These are phyloP conservation scores for Chromobotia macracanthus DNA, from an alignment of 2,797 vertebrate species.

Conservation along the genomic window DNA sequence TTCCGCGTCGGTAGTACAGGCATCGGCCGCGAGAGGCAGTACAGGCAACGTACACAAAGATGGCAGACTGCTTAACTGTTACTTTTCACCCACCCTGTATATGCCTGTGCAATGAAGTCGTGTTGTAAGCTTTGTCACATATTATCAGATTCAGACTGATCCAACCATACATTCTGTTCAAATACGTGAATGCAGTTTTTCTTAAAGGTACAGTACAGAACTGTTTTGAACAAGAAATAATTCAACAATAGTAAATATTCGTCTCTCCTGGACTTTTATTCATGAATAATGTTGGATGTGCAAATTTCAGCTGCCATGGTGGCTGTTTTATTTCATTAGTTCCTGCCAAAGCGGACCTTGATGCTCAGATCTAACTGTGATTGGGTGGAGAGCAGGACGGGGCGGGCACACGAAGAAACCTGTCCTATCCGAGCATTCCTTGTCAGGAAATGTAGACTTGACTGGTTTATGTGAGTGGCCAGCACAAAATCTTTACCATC, in stretches of 20 bases:
- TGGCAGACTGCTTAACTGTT: too few species aligned
- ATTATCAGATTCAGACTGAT: constrained; percentile 4
- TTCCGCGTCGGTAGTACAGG: too few species aligned
- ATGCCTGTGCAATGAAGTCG: too few species aligned
- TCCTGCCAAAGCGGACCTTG: constrained; percentile 41
- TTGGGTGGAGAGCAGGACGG: constrained; percentile 1
- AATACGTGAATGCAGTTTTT: constrained; percentile 1
- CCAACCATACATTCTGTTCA: constrained; percentile 18
- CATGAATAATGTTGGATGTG: constrained; percentile 52
- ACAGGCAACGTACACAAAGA: too few species aligned
- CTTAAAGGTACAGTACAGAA: background rate
- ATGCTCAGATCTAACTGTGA: constrained; percentile 29
- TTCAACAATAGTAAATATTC: constrained; percentile 25
- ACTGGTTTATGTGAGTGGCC: constrained; percentile 43
- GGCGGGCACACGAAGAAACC: constrained; percentile 5
- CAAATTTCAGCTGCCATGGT: constrained; percentile 49
- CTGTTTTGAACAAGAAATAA: constrained; percentile 13
- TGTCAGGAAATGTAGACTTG: constrained; percentile 39
- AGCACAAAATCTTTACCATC: constrained; percentile 52
- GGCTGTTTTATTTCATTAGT: constrained; percentile 54
- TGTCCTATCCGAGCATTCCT: constrained; percentile 30
- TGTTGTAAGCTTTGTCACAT: constrained; percentile 9
- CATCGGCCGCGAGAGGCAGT: too few species aligned
- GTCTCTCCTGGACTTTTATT: constrained; percentile 23
- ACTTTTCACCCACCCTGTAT: too few species aligned